These are phyloP conservation scores for Xyrichtys novacula DNA, from an alignment of 2,797 vertebrate genomes.

Conservation along the genomic window DNA sequence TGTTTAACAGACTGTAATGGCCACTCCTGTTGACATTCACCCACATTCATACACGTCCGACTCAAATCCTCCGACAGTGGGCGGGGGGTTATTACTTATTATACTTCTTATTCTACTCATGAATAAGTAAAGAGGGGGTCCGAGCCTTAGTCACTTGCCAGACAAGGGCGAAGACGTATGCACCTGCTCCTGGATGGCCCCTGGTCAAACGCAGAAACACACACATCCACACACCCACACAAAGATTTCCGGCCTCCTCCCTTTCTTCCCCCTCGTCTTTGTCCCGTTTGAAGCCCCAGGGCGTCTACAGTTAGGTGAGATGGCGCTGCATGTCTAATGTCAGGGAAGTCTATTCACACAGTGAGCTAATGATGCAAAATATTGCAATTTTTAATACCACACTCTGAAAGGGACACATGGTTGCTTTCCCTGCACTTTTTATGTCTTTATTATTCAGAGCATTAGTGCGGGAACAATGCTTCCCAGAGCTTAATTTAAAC, in stretches of 20 bases:
- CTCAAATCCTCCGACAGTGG: constrained; percentile 50
- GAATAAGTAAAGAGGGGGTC: constrained; percentile 75
- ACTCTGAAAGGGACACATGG: not conserved
- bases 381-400: constrained; percentile 19
- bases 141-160: constrained; percentile 64
- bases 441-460: constrained; percentile 29
- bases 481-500: not conserved
- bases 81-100: constrained; percentile 64
- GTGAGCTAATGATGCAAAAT: constrained; percentile 28
- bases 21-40: constrained; percentile 22
- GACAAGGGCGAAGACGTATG: constrained; percentile 54
- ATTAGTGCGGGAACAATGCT: constrained; percentile 27
- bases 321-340: constrained; percentile 59
- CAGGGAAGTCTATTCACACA: constrained; percentile 38
- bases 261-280: constrained; percentile 43
- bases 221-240: constrained; percentile 21
- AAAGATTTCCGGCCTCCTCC: constrained; percentile 6
- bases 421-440: not conserved
- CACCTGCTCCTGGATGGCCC: constrained; percentile 72
- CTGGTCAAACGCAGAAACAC: constrained; percentile 36
- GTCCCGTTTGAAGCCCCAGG: constrained; percentile 61
- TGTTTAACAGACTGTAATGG: constrained; percentile 51
- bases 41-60: constrained; percentile 5
- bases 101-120: constrained; percentile 72
- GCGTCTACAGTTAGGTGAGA: constrained; percentile 58